Percentiles rank a stretch among this genome's conserved stretches.
These are phyloP conservation scores for Drusus annulatus DNA, from an alignment of 1,140 invertebrate genomes.

Conservation along the genomic window DNA sequence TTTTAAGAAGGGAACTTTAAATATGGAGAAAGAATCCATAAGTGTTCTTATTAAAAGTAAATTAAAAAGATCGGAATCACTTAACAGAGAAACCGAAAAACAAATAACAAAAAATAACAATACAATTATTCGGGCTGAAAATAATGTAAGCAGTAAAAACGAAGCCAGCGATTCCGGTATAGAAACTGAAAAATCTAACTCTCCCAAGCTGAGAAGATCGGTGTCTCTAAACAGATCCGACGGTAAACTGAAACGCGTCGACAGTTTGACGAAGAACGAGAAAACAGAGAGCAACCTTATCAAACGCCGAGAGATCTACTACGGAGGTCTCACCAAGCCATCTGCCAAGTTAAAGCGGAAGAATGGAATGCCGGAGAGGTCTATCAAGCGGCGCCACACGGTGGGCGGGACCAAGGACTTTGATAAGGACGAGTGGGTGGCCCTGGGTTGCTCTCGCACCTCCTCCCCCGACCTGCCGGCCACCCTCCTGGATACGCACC, in stretches of 20 bases:
- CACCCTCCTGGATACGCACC: conserved; percentile 63
- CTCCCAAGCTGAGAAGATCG: conserved; percentile 63
- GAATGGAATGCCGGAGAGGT: conserved; percentile 82
- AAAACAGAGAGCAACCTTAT: conserved; percentile 87
- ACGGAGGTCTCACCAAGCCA: conserved; percentile 67
- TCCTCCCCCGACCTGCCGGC: conserved; percentile 69
- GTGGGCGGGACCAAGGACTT: conserved; percentile 91
- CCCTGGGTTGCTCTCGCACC: conserved; percentile 67
- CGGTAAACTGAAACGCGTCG: conserved; percentile 68
- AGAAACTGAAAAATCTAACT: conserved; percentile 50
- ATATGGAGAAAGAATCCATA: conserved; percentile 45
- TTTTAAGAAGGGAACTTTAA: conserved; percentile 53
- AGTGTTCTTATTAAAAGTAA: conserved; percentile 56
- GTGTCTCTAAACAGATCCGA: conserved; percentile 69
- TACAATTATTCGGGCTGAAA: conserved; percentile 51
- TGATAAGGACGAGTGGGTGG: conserved; percentile 70
- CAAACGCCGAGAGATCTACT: conserved; percentile 77
- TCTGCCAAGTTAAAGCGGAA: conserved; percentile 80
- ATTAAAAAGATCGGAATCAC: conserved; percentile 75
- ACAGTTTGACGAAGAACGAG: conserved; percentile 82
- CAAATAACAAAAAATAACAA: conserved; percentile 56
- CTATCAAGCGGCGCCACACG: conserved; percentile 91
- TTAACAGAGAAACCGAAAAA: conserved; percentile 67
- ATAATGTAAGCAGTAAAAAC: conserved; percentile 47
- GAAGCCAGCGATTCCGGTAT: conserved; percentile 47